phyloP scores from a whole-genome alignment of 2,888 invertebrate species.

The Ditula angustiorana region DNA sequence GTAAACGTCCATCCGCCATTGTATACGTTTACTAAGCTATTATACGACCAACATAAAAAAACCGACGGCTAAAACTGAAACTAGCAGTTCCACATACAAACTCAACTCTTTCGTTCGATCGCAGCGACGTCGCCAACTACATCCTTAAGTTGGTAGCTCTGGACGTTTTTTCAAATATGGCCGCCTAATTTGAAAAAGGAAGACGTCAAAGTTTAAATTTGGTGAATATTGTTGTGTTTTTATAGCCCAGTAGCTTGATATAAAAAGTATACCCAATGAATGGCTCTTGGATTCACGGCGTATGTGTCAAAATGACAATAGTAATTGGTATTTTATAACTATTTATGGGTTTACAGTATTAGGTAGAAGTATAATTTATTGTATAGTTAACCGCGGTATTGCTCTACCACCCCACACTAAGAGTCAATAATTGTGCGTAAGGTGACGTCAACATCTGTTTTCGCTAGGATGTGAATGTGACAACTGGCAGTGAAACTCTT shows the following conservation, averaged over 20 bases:
- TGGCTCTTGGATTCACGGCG: background rate
- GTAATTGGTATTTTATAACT: constrained; percentile 25
- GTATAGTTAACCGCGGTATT: no score
- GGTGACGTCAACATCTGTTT: no score
- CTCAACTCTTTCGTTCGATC: background rate
- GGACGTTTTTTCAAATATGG: constrained; percentile 26
- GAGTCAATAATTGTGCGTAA: no score
- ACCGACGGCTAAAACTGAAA: constrained; percentile 3
- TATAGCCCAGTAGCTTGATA: constrained; percentile 36
- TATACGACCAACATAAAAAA: constrained; percentile 13
- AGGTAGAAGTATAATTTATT: background rate
- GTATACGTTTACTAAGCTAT: constrained; percentile 35
- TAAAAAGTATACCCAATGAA: constrained; percentile 29
- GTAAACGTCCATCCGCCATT: constrained; percentile 41
- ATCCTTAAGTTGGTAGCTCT: background rate
- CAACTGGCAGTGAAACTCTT: no score
- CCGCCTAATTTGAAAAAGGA: constrained; percentile 39
- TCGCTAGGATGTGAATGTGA: no score
- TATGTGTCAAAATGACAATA: constrained; percentile 36
- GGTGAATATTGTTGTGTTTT: constrained; percentile 36
- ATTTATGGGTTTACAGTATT: constrained; percentile 21
- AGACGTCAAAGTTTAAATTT: constrained; percentile 28
- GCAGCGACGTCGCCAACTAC: background rate
- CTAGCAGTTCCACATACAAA: background rate
- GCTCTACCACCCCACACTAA: no score